Base-by-base conservation (phyloP, 2,888 invertebrate genomes). In the Leucophenga montana region DNA sequence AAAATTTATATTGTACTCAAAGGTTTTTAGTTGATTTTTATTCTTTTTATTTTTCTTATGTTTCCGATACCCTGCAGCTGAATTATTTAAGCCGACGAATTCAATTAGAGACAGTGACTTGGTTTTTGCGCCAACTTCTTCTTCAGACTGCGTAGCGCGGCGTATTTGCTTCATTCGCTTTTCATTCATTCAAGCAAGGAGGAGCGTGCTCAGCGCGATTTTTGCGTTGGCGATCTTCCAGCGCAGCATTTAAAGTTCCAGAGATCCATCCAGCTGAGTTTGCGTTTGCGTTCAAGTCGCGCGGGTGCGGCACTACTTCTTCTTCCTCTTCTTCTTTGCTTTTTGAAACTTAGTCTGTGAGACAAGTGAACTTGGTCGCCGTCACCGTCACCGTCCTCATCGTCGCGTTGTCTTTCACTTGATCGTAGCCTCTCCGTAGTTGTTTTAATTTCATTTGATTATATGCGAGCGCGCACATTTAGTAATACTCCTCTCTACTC, bases 81-180 rank as follows among this genome's bases (percentile, higher is more conserved):
- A 87, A 87, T 87, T 87, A 87, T 87, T 87, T 86, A 87, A 87
- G 77, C 86, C 87, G 86, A 87, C 86, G 87, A 87, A 87, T 87
- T 87, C 87, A 87, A 87, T 87, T 87, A 87, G 87, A 86, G 87
- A 79, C 86, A 81, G 85, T 85, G 83, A 82, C 82, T 82, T 80
- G 82, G 83, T 80, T 83, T 82, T 82, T 83, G 82, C 85, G 76
- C 75, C 57, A 22, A n/a, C 57, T 57, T 14, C 57, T 57, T 14
- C 50, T 16, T 50, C 13, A 57, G 20, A 46, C 39, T 64, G 62
- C 62, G 62, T 64, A 64, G 62, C 56, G 27, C 14, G 27, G n/a
- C 62, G 33, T n/a, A 33, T 59, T 64, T 48, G 31, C 31, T 16
- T 61, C 61, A 39, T 61, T 61, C 61, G 39, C 22, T 20, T 22